These are phyloP conservation scores for Ectropis grisescens DNA, from an alignment of 1,140 invertebrate species.

Conservation along the genomic window DNA sequence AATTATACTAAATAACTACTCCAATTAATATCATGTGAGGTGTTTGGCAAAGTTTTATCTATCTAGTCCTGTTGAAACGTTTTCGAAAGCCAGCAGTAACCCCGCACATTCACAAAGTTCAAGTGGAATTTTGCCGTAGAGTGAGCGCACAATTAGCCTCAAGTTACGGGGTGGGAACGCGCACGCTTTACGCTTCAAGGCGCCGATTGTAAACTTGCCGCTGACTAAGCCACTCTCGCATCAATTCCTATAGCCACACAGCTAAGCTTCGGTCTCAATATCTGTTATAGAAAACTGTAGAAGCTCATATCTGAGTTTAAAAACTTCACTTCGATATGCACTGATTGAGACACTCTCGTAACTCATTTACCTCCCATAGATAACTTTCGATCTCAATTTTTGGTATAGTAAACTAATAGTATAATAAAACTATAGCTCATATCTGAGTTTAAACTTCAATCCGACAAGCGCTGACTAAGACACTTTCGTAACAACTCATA, in stretches of 20 bases:
- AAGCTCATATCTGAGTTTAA: neutral
- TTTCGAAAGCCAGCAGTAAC: too few relatives aligned
- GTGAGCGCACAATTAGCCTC: constrained; percentile 23
- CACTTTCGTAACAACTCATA: too few relatives aligned
- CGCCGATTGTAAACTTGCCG: too few relatives aligned
- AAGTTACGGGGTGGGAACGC: constrained; percentile 12
- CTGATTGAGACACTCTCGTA: too few relatives aligned
- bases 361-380: too few relatives aligned
- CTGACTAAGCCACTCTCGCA: neutral
- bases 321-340: too few relatives aligned
- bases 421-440: too few relatives aligned
- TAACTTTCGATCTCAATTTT: too few relatives aligned
- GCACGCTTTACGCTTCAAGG: constrained; percentile 1
- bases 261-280: neutral
- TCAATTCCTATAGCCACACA: too few relatives aligned
- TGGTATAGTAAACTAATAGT: too few relatives aligned
- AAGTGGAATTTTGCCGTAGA: constrained; percentile 9
- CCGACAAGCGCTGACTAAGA: too few relatives aligned
- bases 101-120: constrained; percentile 10
- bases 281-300: neutral
- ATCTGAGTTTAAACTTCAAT: too few relatives aligned
- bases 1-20: neutral
- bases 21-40: neutral
- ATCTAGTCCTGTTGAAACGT: neutral
- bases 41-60: neutral